Evolutionary conservation across 2,888 invertebrate species (phyloP).

Genomic region (Drosophila cognata): DNA sequence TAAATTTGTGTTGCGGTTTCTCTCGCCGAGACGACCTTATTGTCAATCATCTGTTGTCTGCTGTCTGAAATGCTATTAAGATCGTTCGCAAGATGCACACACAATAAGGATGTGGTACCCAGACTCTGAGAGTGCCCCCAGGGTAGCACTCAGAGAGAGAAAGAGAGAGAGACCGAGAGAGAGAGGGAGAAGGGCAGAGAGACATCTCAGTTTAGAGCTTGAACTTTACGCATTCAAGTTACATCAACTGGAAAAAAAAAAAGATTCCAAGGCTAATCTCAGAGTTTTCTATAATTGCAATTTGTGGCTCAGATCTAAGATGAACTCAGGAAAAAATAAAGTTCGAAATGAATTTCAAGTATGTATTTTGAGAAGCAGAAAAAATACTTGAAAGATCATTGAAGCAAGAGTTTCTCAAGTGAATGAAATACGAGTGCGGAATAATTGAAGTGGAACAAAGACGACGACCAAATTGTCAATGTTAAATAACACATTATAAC

Average conservation of each 20-base stretch:
- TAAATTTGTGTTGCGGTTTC: constrained; percentile 78
- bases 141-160: not conserved
- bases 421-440: constrained; percentile 37
- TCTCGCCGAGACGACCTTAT: constrained; percentile 39
- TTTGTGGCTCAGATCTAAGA: constrained; percentile 13
- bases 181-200: not conserved
- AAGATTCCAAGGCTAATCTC: constrained; percentile 17
- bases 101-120: constrained; percentile 39
- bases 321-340: not conserved
- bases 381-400: constrained; percentile 39
- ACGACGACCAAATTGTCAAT: constrained; percentile 40
- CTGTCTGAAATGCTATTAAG: constrained; percentile 43
- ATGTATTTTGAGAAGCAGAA: not conserved
- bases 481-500: constrained; percentile 15
- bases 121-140: constrained; percentile 9
- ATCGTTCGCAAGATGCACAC: constrained; percentile 41
- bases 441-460: constrained; percentile 47
- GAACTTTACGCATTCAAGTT: constrained; percentile 11
- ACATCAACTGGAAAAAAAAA: constrained; percentile 20
- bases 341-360: not conserved
- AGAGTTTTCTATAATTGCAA: constrained; percentile 15
- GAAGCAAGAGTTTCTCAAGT: constrained; percentile 36
- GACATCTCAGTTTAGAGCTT: constrained; percentile 5
- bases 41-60: constrained; percentile 77
- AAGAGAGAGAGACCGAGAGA: not conserved